Conservation (phyloP, 2,797 vertebrate species). For the Xenentodon cancila region DNA sequence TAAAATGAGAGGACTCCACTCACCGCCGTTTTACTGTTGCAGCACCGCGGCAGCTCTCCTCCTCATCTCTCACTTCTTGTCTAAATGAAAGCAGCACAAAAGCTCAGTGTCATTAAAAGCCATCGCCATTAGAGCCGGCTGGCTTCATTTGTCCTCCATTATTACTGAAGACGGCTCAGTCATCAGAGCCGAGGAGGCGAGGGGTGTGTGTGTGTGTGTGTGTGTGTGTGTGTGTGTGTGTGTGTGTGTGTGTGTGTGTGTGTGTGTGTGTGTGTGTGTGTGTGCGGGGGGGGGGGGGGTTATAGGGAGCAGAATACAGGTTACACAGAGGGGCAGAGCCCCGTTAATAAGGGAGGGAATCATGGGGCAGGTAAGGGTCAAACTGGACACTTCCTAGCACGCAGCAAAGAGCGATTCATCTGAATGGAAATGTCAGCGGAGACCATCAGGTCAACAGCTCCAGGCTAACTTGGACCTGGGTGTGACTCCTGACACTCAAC, state of each 20-base stretch:
- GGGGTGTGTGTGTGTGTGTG: too few species aligned
- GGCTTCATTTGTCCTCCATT: constrained; percentile 75
- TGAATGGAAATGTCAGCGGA: constrained; percentile 81
- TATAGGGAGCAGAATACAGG: constrained; percentile 64
- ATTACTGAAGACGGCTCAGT: constrained; percentile 67
- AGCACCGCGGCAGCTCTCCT: constrained; percentile 34
- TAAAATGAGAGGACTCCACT: constrained; percentile 60
- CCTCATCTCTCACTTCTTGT: constrained; percentile 53
- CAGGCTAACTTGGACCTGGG: constrained; percentile 80
- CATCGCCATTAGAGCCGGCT: constrained; percentile 60
- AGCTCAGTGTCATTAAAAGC: constrained; percentile 69
- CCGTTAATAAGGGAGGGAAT: constrained; percentile 71
- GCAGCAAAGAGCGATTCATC: constrained; percentile 80
- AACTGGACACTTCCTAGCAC: constrained; percentile 83
- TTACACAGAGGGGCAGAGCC: constrained; percentile 66
- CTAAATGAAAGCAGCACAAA: constrained; percentile 66
- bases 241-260: too few species aligned
- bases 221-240: too few species aligned
- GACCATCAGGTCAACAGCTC: constrained; percentile 80
- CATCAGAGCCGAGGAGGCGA: constrained; percentile 42
- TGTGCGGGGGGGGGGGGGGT: constrained; percentile 34
- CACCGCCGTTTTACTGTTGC: constrained; percentile 51
- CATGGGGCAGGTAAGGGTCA: constrained; percentile 83
- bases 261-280: too few species aligned
- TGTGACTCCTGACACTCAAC: constrained; percentile 83